Evolutionary conservation across 2,113 vertebrate genomes (phyloP), one percentile per base, ranked within the genome.

Genomic region (Equus quagga): DNA sequence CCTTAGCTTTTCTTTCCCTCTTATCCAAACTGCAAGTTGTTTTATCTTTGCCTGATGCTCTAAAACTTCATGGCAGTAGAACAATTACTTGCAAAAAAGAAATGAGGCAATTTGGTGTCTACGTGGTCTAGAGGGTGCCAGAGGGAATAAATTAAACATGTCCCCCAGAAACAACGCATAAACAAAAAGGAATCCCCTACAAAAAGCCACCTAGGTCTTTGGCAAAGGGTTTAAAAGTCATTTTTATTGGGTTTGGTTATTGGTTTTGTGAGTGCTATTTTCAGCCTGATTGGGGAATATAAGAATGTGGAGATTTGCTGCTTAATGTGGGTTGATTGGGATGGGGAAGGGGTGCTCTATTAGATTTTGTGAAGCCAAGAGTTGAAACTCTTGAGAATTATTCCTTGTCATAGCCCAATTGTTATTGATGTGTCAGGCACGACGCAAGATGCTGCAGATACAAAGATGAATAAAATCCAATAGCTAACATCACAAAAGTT

Each of bases 321-420:
- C 31, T 92, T 65, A 58, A 0, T 44, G 26, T 69, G 10, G 36
- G 73, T 26, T 67, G 41, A 79, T 46, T 76, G 54, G n/a, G 76
- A 33, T 64, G 24, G 33, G 2, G 17, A 67, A 95, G 2, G 31
- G 31, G n/a, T 36, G 24, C 19, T 73, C 58, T 65, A 0, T 49
- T 58, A 89, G 51, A 76, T 89, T 89, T 81, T 94, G 44, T 62
- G 94, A 85, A 82, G n/a, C 54, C 46, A 80, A 96, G 18, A 94
- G 44, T 31, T 70, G 54, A 84, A 95, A 58, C 65, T 81, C n/a
- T 90, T 80, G 11, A 86, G 51, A 84, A 65, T n/a, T 15, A 41
- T 89, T 82, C 92, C 23, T 49, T 78, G 1, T 62, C 76, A 56
- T 21, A 62, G 28, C 1, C n/a, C 26, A 15, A n/a, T 18, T 72